Evolutionary conservation across 2,888 invertebrate species (phyloP).

Genomic region (Sturmia bella): DNA sequence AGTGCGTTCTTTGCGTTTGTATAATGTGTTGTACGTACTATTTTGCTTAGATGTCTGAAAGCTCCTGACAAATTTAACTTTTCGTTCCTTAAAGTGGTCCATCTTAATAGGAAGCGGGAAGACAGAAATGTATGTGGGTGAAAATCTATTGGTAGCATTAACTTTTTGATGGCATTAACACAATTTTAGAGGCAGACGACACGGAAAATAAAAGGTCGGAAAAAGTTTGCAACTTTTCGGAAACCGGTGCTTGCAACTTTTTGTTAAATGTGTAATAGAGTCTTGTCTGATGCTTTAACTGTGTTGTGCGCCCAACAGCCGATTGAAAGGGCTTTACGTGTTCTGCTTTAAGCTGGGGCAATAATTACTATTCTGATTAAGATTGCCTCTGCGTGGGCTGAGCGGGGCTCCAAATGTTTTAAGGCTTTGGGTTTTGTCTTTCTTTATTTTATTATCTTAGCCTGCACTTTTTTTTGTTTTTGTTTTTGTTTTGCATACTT

Average conservation of each 20-base stretch:
- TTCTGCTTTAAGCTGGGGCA: background rate
- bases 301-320: background rate
- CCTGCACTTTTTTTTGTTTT: slow-evolving; percentile 23
- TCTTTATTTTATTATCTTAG: slow-evolving; percentile 25
- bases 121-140: slow-evolving; percentile 32
- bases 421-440: slow-evolving; percentile 11
- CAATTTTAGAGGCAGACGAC: background rate
- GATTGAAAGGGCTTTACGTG: background rate
- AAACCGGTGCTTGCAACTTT: background rate
- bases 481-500: slow-evolving; percentile 31
- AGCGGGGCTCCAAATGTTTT: slow-evolving; percentile 18
- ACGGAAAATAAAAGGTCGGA: background rate
- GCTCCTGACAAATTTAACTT: slow-evolving; percentile 23
- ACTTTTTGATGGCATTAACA: background rate
- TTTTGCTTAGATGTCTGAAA: slow-evolving; percentile 9
- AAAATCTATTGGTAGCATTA: background rate
- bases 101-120: slow-evolving; percentile 39
- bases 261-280: background rate
- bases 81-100: slow-evolving; percentile 16
- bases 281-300: background rate
- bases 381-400: background rate
- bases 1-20: slow-evolving; percentile 37
- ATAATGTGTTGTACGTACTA: background rate
- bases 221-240: background rate
- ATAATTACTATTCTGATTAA: slow-evolving; percentile 12